These are phyloP conservation scores for Oligia strigilis DNA, from an alignment of 2,888 invertebrate species.

Conservation along the genomic window DNA sequence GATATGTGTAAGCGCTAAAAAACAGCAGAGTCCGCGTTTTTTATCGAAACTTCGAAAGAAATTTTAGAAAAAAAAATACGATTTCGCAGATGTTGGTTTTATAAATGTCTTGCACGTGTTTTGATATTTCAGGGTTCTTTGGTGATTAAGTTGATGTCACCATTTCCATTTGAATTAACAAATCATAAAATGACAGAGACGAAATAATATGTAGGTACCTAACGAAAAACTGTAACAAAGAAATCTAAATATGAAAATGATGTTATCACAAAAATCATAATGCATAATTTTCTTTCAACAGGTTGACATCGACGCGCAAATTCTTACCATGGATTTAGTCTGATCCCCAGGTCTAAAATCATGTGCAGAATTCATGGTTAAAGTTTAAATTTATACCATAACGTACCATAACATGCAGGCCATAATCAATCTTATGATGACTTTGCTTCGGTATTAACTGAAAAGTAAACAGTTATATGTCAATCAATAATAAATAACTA, in stretches of 20 bases:
- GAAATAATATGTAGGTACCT: neutral
- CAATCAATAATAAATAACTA: neutral
- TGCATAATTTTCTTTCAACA: too few relatives aligned
- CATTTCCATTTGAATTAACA: neutral
- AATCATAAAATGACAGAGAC: neutral
- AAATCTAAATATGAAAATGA: too few relatives aligned
- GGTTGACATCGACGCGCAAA: too few relatives aligned
- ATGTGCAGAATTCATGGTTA: neutral
- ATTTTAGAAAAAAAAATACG: constrained; percentile 82
- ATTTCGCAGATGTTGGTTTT: constrained; percentile 90
- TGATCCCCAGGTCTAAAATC: neutral
- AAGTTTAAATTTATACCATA: neutral
- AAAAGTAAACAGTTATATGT: neutral
- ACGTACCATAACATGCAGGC: too few relatives aligned
- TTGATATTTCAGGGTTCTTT: constrained; percentile 67
- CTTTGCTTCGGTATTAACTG: neutral
- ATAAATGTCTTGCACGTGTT: constrained; percentile 90
- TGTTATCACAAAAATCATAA: too few relatives aligned
- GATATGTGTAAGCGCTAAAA: constrained; percentile 83
- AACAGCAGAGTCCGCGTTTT: constrained; percentile 81
- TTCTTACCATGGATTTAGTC: too few relatives aligned
- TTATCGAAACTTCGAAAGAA: constrained; percentile 80
- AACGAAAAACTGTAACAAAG: too few relatives aligned
- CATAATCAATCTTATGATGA: neutral
- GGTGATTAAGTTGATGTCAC: neutral